Evolutionary conservation across 2,113 vertebrate species (phyloP).

Genomic region (Scomber colias): DNA sequence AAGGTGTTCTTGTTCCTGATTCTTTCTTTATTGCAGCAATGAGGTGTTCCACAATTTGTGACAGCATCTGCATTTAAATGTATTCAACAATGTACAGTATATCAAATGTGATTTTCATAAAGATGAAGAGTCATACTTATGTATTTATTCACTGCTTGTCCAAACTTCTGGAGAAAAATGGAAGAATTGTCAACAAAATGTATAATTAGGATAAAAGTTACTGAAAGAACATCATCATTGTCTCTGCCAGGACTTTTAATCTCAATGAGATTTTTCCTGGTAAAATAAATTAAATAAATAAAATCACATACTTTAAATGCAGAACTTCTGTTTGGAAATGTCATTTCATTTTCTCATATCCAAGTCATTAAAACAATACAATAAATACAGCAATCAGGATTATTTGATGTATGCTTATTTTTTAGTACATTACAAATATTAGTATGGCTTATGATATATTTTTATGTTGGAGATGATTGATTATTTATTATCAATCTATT

Average conservation of each 20-base stretch:
- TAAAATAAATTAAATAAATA: too few relatives aligned
- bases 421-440: too few relatives aligned
- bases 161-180: background rate
- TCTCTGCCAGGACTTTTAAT: too few relatives aligned
- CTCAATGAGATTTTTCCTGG: too few relatives aligned
- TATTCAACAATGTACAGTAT: too few relatives aligned
- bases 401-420: too few relatives aligned
- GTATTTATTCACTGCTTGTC: background rate
- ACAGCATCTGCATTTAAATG: too few relatives aligned
- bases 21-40: too few relatives aligned
- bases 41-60: too few relatives aligned
- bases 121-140: background rate
- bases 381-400: background rate
- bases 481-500: background rate
- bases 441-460: too few relatives aligned
- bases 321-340: background rate
- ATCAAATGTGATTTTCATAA: background rate
- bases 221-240: background rate
- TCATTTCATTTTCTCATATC: background rate
- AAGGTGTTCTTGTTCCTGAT: too few relatives aligned
- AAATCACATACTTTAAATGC: background rate
- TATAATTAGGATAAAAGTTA: background rate
- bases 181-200: background rate
- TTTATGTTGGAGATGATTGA: background rate
- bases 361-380: background rate